A percentile compares a stretch with the other conserved stretches of the same genome.
Conservation (phyloP, 2,888 invertebrate species). For the Sturmia bella region DNA sequence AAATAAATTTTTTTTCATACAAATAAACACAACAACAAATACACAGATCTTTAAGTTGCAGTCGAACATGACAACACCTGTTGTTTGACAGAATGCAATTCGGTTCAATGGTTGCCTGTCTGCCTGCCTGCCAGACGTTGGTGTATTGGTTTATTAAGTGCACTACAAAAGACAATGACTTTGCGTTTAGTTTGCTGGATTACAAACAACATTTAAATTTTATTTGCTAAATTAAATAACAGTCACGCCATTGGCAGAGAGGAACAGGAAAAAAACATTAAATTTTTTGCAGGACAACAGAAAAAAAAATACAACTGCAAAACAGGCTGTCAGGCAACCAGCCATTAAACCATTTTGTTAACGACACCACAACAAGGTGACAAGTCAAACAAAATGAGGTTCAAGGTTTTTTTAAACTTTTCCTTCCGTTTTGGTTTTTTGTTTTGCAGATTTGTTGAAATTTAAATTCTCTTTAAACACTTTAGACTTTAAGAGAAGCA, state of each 20-base stretch:
- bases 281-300: constrained; percentile 29
- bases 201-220: constrained; percentile 32
- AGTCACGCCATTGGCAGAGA: constrained; percentile 58
- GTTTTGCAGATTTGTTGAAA: constrained; percentile 11
- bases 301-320: constrained; percentile 1
- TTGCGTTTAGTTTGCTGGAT: constrained; percentile 17
- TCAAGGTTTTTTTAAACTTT: constrained; percentile 38
- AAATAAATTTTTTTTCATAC: too few relatives aligned
- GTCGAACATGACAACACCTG: constrained; percentile 55
- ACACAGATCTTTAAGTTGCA: constrained; percentile 5
- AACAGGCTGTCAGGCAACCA: constrained; percentile 8
- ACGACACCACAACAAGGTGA: constrained; percentile 46
- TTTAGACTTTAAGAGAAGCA: constrained; percentile 1
- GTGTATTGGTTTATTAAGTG: neutral
- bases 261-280: neutral
- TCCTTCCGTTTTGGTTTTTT: neutral
- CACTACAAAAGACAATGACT: constrained; percentile 17
- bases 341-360: constrained; percentile 37
- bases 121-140: constrained; percentile 4
- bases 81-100: constrained; percentile 18
- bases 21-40: constrained; percentile 12
- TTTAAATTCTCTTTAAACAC: constrained; percentile 32
- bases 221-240: constrained; percentile 58
- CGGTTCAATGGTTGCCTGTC: constrained; percentile 19
- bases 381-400: constrained; percentile 34